Evolutionary conservation across 2,888 invertebrate species (phyloP).

Genomic region (Epirrhoe tristata): DNA sequence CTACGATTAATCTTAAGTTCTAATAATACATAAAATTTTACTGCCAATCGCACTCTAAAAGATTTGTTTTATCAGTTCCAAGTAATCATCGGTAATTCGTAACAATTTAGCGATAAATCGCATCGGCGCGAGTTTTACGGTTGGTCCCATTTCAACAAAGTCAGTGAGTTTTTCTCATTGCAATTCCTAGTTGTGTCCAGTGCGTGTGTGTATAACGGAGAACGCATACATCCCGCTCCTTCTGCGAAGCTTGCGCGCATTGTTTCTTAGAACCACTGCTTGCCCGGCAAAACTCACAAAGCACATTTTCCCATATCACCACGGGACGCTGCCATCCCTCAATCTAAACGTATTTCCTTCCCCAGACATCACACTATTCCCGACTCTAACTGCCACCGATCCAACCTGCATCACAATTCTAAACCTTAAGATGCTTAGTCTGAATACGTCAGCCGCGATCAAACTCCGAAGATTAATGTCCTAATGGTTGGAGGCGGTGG

Average conservation of each 20-base stretch:
- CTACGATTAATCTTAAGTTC: no score
- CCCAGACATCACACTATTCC: constrained; percentile 60
- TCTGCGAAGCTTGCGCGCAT: constrained; percentile 77
- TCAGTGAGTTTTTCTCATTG: constrained; percentile 78
- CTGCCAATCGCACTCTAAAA: background rate
- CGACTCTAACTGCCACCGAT: constrained; percentile 56
- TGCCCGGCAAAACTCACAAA: constrained; percentile 65
- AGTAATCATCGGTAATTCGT: constrained; percentile 70
- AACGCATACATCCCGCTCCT: constrained; percentile 71
- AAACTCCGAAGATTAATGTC: constrained; percentile 65
- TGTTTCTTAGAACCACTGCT: constrained; percentile 80
- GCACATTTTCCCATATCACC: constrained; percentile 64
- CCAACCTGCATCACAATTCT: constrained; percentile 56
- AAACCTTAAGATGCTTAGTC: constrained; percentile 64
- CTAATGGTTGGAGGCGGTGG: constrained; percentile 62
- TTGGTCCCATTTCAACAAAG: constrained; percentile 76
- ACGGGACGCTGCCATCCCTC: constrained; percentile 72
- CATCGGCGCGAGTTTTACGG: constrained; percentile 61
- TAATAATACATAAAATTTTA: no score
- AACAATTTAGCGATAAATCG: constrained; percentile 78
- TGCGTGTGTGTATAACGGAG: constrained; percentile 68
- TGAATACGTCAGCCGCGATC: constrained; percentile 56
- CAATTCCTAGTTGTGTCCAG: constrained; percentile 77
- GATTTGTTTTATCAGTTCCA: constrained; percentile 46
- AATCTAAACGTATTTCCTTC: constrained; percentile 69